Percentiles rank a stretch among this genome's conserved stretches.
phyloP scores from a whole-genome alignment of 1,140 invertebrate species.

The Leptestheria dahalacensis region DNA sequence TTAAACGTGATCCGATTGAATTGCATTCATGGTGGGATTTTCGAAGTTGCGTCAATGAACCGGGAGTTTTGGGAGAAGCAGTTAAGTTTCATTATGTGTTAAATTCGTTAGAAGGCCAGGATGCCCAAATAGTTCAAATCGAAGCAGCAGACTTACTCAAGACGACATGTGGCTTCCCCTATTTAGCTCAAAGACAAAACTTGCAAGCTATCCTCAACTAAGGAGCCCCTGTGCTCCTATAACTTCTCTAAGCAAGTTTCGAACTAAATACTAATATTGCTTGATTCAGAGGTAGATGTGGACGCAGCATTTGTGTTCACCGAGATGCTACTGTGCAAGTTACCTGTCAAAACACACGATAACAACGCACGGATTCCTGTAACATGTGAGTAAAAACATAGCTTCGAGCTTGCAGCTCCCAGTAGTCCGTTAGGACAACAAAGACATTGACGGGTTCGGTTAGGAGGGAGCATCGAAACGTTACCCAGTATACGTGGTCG shows the following conservation, averaged over 20 bases:
- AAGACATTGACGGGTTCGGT: too few species aligned
- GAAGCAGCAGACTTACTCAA: background rate
- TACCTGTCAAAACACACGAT: background rate
- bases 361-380: too few species aligned
- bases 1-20: background rate
- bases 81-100: background rate
- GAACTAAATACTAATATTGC: background rate
- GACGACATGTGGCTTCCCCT: background rate
- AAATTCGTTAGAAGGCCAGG: background rate
- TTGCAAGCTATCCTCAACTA: background rate
- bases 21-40: background rate
- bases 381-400: too few species aligned
- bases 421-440: too few species aligned
- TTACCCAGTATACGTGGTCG: too few species aligned
- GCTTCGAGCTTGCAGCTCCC: too few species aligned
- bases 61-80: background rate
- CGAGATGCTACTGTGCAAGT: background rate
- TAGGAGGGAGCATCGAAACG: too few species aligned
- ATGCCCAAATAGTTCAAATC: background rate
- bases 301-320: background rate
- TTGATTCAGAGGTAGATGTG: background rate
- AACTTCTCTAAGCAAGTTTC: background rate
- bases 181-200: background rate
- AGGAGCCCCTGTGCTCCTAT: background rate
- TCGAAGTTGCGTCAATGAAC: background rate